Conservation (phyloP, 2,888 invertebrate species). For the Drosophila longiperda region DNA sequence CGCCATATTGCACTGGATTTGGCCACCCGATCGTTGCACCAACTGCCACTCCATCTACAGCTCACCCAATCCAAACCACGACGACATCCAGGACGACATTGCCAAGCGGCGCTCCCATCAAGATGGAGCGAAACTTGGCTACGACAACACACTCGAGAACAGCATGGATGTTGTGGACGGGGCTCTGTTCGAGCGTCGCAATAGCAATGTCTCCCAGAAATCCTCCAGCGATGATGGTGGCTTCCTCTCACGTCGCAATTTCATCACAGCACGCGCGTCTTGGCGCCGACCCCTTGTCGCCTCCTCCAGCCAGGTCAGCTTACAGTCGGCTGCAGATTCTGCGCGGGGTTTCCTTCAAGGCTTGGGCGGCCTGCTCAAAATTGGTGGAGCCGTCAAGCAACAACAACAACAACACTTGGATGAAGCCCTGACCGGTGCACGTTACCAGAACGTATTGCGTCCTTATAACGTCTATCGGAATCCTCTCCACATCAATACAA, state of each 20-base stretch:
- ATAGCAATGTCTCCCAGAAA: slow-evolving; percentile 86
- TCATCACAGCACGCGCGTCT: slow-evolving; percentile 87
- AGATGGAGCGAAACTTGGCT: slow-evolving; percentile 79
- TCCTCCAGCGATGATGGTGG: slow-evolving; percentile 94
- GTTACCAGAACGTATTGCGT: slow-evolving; percentile 83
- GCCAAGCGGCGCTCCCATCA: slow-evolving; percentile 80
- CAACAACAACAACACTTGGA: slow-evolving; percentile 30
- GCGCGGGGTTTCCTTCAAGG: slow-evolving; percentile 86
- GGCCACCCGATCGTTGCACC: slow-evolving; percentile 90
- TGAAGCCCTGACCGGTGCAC: slow-evolving; percentile 64
- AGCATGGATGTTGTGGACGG: slow-evolving; percentile 70
- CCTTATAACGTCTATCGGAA: slow-evolving; percentile 75
- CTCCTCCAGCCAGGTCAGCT: slow-evolving; percentile 88
- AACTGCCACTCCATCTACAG: slow-evolving; percentile 86
- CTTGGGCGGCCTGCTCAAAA: slow-evolving; percentile 80
- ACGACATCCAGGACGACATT: slow-evolving; percentile 72
- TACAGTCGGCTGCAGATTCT: slow-evolving; percentile 88
- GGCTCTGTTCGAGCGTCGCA: slow-evolving; percentile 83
- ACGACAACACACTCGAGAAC: slow-evolving; percentile 46
- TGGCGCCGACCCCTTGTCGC: slow-evolving; percentile 89
- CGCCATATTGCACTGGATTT: slow-evolving; percentile 90
- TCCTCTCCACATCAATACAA: slow-evolving; percentile 85
- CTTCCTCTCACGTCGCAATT: slow-evolving; percentile 88
- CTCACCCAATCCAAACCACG: slow-evolving; percentile 81
- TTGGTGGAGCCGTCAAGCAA: slow-evolving; percentile 65